Evolutionary conservation across 2,888 invertebrate genomes (phyloP).

Genomic region (Hololepta plana): DNA sequence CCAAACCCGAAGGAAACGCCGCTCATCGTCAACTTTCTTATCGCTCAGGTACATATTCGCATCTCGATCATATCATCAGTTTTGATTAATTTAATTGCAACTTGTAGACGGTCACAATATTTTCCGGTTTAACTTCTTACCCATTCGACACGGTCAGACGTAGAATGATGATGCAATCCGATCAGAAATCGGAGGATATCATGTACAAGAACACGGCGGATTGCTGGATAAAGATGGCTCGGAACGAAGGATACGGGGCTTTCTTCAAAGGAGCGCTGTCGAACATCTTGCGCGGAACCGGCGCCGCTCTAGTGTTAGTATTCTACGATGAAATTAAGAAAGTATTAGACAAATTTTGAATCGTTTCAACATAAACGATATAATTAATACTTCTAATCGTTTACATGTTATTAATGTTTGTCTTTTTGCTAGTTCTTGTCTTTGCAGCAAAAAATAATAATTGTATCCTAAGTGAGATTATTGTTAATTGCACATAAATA

Average conservation of each 20-base stretch:
- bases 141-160: constrained; percentile 92
- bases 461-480: not conserved
- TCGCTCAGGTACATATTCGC: constrained; percentile 56
- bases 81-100: constrained; percentile 1
- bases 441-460: no score
- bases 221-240: constrained; percentile 77
- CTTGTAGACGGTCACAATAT: constrained; percentile 58
- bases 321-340: constrained; percentile 82
- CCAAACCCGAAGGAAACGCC: constrained; percentile 89
- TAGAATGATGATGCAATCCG: constrained; percentile 99
- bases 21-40: constrained; percentile 82
- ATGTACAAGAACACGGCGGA: constrained; percentile 83
- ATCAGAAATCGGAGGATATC: constrained; percentile 60
- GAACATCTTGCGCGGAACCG: constrained; percentile 84
- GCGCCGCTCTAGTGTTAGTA: constrained; percentile 85
- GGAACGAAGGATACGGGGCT: constrained; percentile 62
- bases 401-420: no score
- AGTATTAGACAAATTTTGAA: constrained; percentile 30
- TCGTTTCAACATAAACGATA: constrained; percentile 6
- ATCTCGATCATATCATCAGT: not conserved
- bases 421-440: no score
- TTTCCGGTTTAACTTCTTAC: constrained; percentile 87
- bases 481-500: not conserved
- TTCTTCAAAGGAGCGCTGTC: constrained; percentile 97
- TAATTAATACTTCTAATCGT: constrained; percentile 10